These are phyloP conservation scores for Pangasius mekongensis DNA, from an alignment of 2,797 vertebrate genomes.

Conservation along the genomic window DNA sequence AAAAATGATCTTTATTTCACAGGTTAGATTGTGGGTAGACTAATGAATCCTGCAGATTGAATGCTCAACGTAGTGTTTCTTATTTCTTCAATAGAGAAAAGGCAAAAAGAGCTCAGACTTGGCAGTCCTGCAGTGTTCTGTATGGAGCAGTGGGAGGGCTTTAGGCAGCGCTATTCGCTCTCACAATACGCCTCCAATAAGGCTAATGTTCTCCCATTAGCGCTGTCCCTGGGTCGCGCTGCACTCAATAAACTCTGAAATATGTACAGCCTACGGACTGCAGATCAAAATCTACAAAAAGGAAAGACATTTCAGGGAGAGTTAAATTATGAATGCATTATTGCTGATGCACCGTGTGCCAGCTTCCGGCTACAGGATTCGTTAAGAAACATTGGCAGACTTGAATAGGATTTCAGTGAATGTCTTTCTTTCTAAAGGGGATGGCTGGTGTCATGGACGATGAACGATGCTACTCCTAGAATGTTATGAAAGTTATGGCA, in stretches of 20 bases:
- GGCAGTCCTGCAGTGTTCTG: conserved; percentile 13
- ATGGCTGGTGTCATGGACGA: neutral
- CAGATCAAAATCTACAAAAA: neutral
- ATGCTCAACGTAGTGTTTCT: neutral
- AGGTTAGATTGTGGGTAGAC: neutral
- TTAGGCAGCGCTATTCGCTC: conserved; percentile 16
- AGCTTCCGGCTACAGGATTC: conserved; percentile 19
- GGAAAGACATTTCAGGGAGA: neutral
- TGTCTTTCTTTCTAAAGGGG: conserved; percentile 5
- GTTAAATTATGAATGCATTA: conserved; percentile 10
- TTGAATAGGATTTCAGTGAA: conserved; percentile 11
- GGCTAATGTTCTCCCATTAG: conserved; percentile 20
- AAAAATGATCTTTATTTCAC: neutral
- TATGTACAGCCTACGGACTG: neutral
- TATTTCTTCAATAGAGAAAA: conserved; percentile 14
- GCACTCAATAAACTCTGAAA: conserved; percentile 9
- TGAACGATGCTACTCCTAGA: neutral
- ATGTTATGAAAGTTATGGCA: neutral
- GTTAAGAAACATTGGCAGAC: conserved; percentile 24
- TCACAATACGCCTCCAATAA: conserved; percentile 20
- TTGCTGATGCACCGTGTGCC: conserved; percentile 4
- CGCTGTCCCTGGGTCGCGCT: neutral
- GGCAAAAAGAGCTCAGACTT: conserved; percentile 16
- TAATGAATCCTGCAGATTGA: conserved; percentile 7
- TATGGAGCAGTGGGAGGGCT: conserved; percentile 19